Evolutionary conservation across 2,888 invertebrate species (phyloP).

Genomic region (Tillus elongatus): DNA sequence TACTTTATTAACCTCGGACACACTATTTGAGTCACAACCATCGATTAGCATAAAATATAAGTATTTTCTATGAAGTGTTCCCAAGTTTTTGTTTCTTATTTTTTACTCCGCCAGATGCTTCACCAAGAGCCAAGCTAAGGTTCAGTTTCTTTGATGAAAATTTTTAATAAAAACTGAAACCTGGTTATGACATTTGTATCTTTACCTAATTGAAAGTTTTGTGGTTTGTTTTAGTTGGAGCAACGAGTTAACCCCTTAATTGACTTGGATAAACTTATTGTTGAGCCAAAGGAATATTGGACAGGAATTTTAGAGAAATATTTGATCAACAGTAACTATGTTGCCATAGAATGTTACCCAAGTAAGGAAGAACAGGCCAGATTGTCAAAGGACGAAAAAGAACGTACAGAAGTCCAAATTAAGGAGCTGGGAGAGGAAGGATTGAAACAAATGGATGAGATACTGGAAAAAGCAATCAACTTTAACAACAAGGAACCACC

Average conservation of each 20-base stretch:
- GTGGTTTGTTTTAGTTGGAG: constrained; percentile 48
- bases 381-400: constrained; percentile 64
- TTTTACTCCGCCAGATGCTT: no score
- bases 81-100: no score
- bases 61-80: no score
- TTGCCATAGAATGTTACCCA: constrained; percentile 57
- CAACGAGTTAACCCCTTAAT: constrained; percentile 60
- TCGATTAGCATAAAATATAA: no score
- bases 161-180: no score
- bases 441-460: constrained; percentile 51
- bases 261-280: constrained; percentile 50
- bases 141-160: no score
- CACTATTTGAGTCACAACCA: no score
- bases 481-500: constrained; percentile 72
- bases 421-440: constrained; percentile 58
- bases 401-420: constrained; percentile 59
- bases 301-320: constrained; percentile 56
- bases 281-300: constrained; percentile 63
- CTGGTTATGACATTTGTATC: no score
- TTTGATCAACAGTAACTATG: constrained; percentile 53
- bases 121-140: no score
- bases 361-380: constrained; percentile 54
- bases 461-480: constrained; percentile 59
- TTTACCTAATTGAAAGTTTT: neutral
- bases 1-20: no score